These are phyloP conservation scores for Neodiprion pinetum DNA, from an alignment of 1,140 invertebrate genomes.

Conservation along the genomic window DNA sequence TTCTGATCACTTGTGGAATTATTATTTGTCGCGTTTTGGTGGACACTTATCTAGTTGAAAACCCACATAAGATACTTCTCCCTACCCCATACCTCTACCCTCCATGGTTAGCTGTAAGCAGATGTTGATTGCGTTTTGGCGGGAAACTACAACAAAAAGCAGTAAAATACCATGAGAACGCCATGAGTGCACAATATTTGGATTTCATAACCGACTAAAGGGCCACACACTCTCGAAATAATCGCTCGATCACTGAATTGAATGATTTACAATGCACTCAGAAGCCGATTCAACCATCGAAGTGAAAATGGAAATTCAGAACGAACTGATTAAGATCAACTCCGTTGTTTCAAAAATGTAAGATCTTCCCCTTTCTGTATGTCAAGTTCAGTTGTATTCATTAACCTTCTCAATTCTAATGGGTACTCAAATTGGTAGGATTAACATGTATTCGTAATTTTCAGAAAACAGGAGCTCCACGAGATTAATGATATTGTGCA, in stretches of 20 bases:
- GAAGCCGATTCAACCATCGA: constrained; percentile 6
- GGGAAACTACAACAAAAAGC: background rate
- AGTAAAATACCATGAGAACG: too few species aligned
- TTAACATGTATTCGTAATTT: constrained; percentile 15
- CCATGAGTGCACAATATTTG: too few species aligned
- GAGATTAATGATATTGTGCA: constrained; percentile 40
- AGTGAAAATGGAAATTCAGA: constrained; percentile 31
- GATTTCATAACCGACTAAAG: too few species aligned
- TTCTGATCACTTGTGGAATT: too few species aligned
- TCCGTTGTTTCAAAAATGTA: constrained; percentile 40
- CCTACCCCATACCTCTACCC: background rate
- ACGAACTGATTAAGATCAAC: constrained; percentile 34
- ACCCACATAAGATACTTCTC: too few species aligned
- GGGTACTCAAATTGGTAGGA: background rate
- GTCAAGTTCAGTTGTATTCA: constrained; percentile 9
- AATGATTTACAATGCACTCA: too few species aligned
- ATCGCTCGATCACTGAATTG: too few species aligned
- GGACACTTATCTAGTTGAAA: too few species aligned
- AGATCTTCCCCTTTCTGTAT: constrained; percentile 18
- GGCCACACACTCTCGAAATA: too few species aligned
- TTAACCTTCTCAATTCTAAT: background rate
- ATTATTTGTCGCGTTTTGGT: too few species aligned
- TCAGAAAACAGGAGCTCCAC: constrained; percentile 42
- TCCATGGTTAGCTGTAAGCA: background rate
- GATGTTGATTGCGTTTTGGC: background rate